Evolutionary conservation across 1,140 invertebrate species (phyloP), one percentile per base, ranked within the genome.

Genomic region (Manduca sexta): DNA sequence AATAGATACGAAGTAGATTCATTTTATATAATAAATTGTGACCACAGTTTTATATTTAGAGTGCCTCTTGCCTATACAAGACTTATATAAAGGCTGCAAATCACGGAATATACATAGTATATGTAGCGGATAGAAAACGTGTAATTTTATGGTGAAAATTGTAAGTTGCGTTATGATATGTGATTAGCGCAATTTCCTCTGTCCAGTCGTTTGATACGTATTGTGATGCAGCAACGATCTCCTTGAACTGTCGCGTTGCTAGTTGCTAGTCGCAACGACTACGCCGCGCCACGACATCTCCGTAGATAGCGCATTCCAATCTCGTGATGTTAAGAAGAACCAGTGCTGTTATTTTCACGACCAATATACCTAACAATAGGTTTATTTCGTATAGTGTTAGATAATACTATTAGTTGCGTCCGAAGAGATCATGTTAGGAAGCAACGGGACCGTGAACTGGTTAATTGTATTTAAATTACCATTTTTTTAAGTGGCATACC

Each of bases 1-100:
- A 72, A 75, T 81, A 76, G 72, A 61, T 79, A 71, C 62, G 64
- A 67, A 54, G 75, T 82, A 81, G 74, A 71, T 76, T 81, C 67
- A 64, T 83, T 84, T 84, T 79, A 79, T 75, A 79, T 74, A 56
- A 71, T 75, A 74, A 81, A 82, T 83, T 86, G 84, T 85, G 83
- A 86, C 84, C 86, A 87, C 84, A 73, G 74, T 85, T 86, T 86
- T 84, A 86, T 86, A 86, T 81, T 86, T 87, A 87, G 86, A 87
- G 86, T 86, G 86, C 86, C 86, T 87, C 84, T 86, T 86, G 86
- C 86, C 84, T 87, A 78, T 82, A 85, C 74, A 86, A 87, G 86
- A 87, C 84, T 87, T 86, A 86, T 84, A 83, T 81, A 84, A 87
- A 87, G 86, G 86, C 86, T 87, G 86, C 86, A 80, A 86, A 84